These are phyloP conservation scores for Ramazzottius varieornatus DNA, from an alignment of 2,888 invertebrate species.

Conservation along the genomic window DNA sequence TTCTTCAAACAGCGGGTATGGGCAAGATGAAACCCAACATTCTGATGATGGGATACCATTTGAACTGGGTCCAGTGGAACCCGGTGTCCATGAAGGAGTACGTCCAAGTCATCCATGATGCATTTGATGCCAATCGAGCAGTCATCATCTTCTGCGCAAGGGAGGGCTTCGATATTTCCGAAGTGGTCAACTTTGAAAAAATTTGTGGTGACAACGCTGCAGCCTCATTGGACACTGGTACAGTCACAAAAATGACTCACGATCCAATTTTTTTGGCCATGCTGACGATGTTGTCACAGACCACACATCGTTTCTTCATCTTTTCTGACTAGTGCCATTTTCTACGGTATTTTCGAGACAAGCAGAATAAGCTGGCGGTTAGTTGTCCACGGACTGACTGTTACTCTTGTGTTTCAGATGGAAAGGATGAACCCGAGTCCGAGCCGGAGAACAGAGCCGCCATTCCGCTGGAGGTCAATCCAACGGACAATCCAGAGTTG, in stretches of 20 bases:
- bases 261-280: no score
- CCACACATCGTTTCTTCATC: no score
- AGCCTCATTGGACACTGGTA: no score
- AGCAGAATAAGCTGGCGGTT: no score
- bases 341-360: no score
- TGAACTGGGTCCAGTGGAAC: background rate
- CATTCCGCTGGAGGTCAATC: background rate
- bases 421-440: no score
- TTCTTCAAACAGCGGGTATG: background rate
- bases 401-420: no score
- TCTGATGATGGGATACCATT: slow-evolving; percentile 2
- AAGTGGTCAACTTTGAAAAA: background rate
- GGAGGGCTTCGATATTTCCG: background rate
- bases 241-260: no score
- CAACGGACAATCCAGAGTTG: background rate
- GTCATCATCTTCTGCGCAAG: background rate
- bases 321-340: no score
- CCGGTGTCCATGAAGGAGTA: background rate
- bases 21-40: background rate
- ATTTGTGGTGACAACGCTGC: background rate
- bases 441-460: background rate
- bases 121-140: background rate
- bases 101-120: background rate
- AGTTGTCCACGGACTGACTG: no score
- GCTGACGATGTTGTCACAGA: no score